These are phyloP conservation scores for Zaprionus ghesquierei DNA, from an alignment of 1,140 invertebrate species.

Conservation along the genomic window DNA sequence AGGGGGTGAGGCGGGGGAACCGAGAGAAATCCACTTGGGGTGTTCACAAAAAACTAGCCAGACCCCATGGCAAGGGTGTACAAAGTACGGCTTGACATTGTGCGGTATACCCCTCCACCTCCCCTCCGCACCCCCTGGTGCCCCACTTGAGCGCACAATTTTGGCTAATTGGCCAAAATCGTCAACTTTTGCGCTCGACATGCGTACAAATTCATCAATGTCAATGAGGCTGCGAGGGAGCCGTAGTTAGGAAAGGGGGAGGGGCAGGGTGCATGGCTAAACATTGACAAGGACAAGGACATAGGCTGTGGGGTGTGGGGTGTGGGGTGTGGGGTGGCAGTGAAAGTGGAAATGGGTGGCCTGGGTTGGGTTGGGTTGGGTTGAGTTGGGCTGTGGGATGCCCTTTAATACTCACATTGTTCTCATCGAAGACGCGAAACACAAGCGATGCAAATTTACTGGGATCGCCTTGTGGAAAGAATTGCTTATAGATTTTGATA, in stretches of 20 bases:
- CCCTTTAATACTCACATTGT: constrained; percentile 92
- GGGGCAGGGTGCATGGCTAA: not conserved
- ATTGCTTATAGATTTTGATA: constrained; percentile 99
- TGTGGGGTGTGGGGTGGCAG: too few relatives aligned
- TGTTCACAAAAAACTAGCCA: not conserved
- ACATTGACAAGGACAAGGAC: constrained; percentile 1
- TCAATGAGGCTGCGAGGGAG: constrained; percentile 22
- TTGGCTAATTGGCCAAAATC: constrained; percentile 43
- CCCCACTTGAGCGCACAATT: constrained; percentile 22
- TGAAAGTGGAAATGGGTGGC: not conserved
- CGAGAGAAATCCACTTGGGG: not conserved
- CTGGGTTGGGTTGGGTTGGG: not conserved
- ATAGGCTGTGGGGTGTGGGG: constrained; percentile 8
- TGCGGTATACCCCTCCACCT: not conserved
- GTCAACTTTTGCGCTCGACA: constrained; percentile 40
- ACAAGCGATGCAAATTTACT: constrained; percentile 98
- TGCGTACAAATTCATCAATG: constrained; percentile 45
- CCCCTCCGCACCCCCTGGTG: not conserved
- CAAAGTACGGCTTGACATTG: not conserved
- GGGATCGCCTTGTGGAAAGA: constrained; percentile 98
- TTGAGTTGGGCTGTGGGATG: not conserved
- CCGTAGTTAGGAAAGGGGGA: not conserved
- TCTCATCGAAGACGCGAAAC: constrained; percentile 99
- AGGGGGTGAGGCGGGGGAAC: not conserved
- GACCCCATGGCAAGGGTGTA: not conserved